Base-by-base conservation (phyloP, 2,113 vertebrate species). In the Sterna hirundo region DNA sequence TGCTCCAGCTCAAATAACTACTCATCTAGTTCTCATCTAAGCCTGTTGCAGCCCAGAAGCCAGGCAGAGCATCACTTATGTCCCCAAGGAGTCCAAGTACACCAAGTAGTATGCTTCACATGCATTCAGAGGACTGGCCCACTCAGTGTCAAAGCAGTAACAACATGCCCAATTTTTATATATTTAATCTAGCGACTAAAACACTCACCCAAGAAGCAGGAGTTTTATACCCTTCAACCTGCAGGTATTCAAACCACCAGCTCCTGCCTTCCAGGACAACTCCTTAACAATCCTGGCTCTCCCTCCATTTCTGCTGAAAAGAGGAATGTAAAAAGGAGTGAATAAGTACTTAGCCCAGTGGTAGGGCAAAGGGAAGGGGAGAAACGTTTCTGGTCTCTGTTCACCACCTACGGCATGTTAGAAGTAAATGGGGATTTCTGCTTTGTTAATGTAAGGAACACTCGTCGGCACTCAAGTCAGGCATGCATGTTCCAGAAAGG, bases 41-140 rank as follows among this genome's bases (percentile, higher is more conserved):
- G 54, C 16, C 65, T 54, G 19, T 15, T 78, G 26, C 42, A 69
- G 60, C 74, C 34, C 13, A 91, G 65, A 64, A 72, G 82, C 32
- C 26, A 68, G 30, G 44, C 60, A 83, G 44, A 74, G 26, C 38
- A 52, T 20, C 52, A 68, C 8, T 72, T 86, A 20, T 4, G 11
- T 52, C 29, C 68, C 52, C 11, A 40, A 42, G 36, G 44, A 83
- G 55, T 26, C 60, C 5, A 29, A 32, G 47, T 54, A 71, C 10
- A 36, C 54, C 38, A 21, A 32, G 38, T 22, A 27, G 40, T 16
- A 32, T 0, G 1, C 14, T 51, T 81, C 57, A 40, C 0, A 1
- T 19, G n/a, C 69, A 25, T 65, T 75, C 79, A 76, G 40, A 76
- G n/a, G 29, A 47, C 34, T 55, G 42, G 36, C 34, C 58, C 22